Base-by-base conservation (phyloP, 2,113 vertebrate genomes). In the Astur gentilis region DNA sequence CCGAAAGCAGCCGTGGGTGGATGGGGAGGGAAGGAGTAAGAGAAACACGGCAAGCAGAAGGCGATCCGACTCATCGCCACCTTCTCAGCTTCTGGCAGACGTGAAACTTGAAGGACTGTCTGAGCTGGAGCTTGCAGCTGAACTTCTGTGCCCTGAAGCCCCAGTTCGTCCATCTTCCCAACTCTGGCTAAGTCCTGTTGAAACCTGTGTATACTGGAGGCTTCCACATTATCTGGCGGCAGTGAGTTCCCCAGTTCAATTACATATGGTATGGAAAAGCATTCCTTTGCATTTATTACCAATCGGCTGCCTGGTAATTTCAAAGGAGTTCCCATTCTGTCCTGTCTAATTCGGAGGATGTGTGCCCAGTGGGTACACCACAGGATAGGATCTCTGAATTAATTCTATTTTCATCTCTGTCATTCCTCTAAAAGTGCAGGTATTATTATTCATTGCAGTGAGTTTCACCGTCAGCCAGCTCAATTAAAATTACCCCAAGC, bases 321-420 rank as follows among this genome's bases (percentile, higher is more conserved):
- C 87, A 89, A 87, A 83, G 73, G 52, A 96, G 78, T 23, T 91
- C 91, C 78, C 90, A 85, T 95, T 96, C 93, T 93, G 93, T 94
- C 91, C 80, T 60, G 15, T 84, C 65, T 85, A 89, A 95, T 96
- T 85, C 85, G 40, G 93, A 95, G 57, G 84, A 95, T 47, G 66
- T 62, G 73, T 95, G 84, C 89, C 93, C 62, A 62, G 57, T 94
- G 89, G 93, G 70, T 84, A 95, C 40, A 76, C 89, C 81, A 94
- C 38, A 83, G 54, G 66, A 93, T 54, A 65, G 54, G 66, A 49
- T 89, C 72, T 92, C 86, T 75, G 77, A 92, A 96, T 94, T 85
- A 92, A 89, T 94, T 96, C 95, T 95, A 58, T 95, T 96, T 87
- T 93, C 87, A 76, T 87, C 50, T 83, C 80, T 94, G 91, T 80